These are phyloP conservation scores for Pedetes capensis DNA, from an alignment of 2,113 vertebrate genomes.

Conservation along the genomic window DNA sequence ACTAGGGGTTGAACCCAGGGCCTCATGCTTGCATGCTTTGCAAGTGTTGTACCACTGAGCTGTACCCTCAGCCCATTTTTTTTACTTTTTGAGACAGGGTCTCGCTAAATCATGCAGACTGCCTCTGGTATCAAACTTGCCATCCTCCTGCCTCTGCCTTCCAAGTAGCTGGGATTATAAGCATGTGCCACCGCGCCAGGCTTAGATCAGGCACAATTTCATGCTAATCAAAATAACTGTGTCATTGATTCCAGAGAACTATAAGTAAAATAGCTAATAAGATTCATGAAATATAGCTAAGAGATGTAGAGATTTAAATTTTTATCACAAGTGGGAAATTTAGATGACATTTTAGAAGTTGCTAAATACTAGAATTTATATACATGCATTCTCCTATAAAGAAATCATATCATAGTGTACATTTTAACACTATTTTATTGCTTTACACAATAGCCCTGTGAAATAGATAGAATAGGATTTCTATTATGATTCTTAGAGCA, in stretches of 20 bases:
- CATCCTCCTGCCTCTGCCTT: too few relatives aligned
- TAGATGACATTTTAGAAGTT: neutral
- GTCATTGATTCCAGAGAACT: neutral
- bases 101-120: too few relatives aligned
- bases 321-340: neutral
- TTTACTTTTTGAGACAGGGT: too few relatives aligned
- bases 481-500: neutral
- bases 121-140: too few relatives aligned
- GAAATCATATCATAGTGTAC: neutral
- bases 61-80: too few relatives aligned
- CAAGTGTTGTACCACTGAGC: too few relatives aligned
- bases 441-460: neutral
- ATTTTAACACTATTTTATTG: constrained; percentile 11
- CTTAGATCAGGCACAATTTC: neutral
- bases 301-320: neutral
- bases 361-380: neutral
- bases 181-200: too few relatives aligned
- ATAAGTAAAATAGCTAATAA: neutral
- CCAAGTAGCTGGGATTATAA: too few relatives aligned
- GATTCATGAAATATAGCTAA: neutral
- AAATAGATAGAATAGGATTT: neutral
- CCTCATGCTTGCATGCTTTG: too few relatives aligned
- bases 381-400: neutral
- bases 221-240: neutral
- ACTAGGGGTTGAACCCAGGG: too few relatives aligned